Percentiles rank a stretch among this genome's conserved stretches.
Evolutionary conservation across 2,888 invertebrate species (phyloP).

Genomic region (Dioctria linearis): DNA sequence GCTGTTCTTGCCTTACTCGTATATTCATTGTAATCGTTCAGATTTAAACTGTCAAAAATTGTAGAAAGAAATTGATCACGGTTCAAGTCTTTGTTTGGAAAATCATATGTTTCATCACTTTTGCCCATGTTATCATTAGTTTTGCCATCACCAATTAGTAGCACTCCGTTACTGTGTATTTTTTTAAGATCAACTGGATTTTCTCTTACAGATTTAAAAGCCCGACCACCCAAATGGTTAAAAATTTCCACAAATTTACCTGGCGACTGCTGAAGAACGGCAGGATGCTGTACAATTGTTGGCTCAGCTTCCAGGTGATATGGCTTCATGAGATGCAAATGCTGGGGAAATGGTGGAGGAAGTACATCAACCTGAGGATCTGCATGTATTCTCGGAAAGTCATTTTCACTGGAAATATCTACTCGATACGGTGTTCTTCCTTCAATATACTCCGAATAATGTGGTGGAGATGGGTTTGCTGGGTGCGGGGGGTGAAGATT

Average conservation of each 20-base stretch:
- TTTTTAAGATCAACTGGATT: conserved; percentile 24
- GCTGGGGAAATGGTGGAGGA: conserved; percentile 67
- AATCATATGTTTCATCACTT: neutral
- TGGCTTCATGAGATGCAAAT: conserved; percentile 66
- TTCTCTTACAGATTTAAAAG: conserved; percentile 43
- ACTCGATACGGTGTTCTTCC: conserved; percentile 80
- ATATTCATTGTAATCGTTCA: conserved; percentile 10
- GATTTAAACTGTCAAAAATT: conserved; percentile 29
- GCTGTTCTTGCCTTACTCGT: conserved; percentile 23
- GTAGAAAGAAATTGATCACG: conserved; percentile 17
- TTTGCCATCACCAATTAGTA: conserved; percentile 27
- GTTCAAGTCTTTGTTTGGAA: neutral
- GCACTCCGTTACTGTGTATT: conserved; percentile 41
- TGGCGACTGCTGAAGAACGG: conserved; percentile 64
- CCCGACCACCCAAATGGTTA: conserved; percentile 44
- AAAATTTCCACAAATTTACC: conserved; percentile 51
- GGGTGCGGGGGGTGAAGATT: conserved; percentile 2
- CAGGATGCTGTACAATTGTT: conserved; percentile 63
- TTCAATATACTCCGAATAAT: conserved; percentile 74
- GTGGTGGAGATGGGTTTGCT: neutral
- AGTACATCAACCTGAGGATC: conserved; percentile 68
- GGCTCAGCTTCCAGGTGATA: conserved; percentile 68
- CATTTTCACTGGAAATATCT: conserved; percentile 72
- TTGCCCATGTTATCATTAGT: neutral
- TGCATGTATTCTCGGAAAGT: conserved; percentile 13